Percentiles rank a stretch among this genome's conserved stretches.
Conservation (phyloP, 2,113 vertebrate species). For the Microcebus ravelobensis region DNA sequence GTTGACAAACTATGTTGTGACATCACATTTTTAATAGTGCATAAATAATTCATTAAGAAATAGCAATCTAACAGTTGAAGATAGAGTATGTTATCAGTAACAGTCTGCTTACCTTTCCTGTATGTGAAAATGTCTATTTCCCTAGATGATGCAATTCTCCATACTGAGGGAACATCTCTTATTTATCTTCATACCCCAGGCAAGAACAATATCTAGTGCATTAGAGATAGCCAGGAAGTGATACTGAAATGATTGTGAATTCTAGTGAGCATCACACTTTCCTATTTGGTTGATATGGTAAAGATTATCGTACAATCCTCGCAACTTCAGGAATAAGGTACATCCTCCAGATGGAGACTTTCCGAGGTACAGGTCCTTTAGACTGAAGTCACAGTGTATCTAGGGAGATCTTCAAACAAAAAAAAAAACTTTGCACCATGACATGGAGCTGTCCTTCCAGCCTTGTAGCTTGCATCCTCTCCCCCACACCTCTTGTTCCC, state of each 20-base stretch:
- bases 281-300: not conserved
- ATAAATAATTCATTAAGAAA: not conserved
- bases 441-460: not conserved
- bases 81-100: not conserved
- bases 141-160: not conserved
- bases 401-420: not conserved
- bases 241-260: not conserved
- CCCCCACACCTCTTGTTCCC: rapidly evolving
- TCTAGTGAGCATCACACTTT: not conserved
- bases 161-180: not conserved
- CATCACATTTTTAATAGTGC: not conserved
- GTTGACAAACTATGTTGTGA: not conserved
- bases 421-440: not conserved
- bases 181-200: not conserved
- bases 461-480: not conserved
- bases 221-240: not conserved
- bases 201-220: not conserved
- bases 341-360: not conserved
- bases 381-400: not conserved
- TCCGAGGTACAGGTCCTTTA: not conserved
- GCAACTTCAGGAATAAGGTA: not conserved
- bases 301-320: not conserved
- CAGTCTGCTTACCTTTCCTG: not conserved
- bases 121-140: not conserved
- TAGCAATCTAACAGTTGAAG: not conserved